These are phyloP conservation scores for Calliopum simillimum DNA, from an alignment of 2,888 invertebrate genomes.

Conservation along the genomic window DNA sequence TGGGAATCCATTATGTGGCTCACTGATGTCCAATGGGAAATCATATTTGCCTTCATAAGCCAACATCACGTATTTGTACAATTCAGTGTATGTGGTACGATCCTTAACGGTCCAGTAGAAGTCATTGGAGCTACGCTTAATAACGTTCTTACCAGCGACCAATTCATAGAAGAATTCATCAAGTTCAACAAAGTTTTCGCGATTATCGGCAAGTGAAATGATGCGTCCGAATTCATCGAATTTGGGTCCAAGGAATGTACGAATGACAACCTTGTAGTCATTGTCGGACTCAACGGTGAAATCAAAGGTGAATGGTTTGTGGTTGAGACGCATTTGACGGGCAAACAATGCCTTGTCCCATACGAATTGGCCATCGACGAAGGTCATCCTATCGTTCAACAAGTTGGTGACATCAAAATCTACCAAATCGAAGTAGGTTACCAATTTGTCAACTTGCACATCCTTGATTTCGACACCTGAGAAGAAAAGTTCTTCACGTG, in stretches of 20 bases:
- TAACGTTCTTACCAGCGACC: conserved; percentile 74
- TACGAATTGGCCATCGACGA: conserved; percentile 63
- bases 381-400: conserved; percentile 69
- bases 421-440: conserved; percentile 79
- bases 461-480: conserved; percentile 74
- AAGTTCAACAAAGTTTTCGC: conserved; percentile 75
- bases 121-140: conserved; percentile 77
- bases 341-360: conserved; percentile 68
- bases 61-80: conserved; percentile 75
- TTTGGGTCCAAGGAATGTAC: conserved; percentile 78
- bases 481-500: conserved; percentile 72
- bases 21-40: conserved; percentile 70
- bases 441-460: conserved; percentile 74
- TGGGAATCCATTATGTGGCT: conserved; percentile 77
- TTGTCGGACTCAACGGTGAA: conserved; percentile 72
- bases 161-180: conserved; percentile 74
- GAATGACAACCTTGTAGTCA: conserved; percentile 72
- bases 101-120: conserved; percentile 75
- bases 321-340: conserved; percentile 74
- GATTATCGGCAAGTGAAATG: conserved; percentile 72
- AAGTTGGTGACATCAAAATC: conserved; percentile 75
- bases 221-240: conserved; percentile 71
- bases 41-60: conserved; percentile 70
- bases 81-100: conserved; percentile 73
- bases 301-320: conserved; percentile 73